Evolutionary conservation across 2,113 vertebrate genomes (phyloP), one percentile per base, ranked within the genome.

Genomic region (Romanogobio albipinnatus): DNA sequence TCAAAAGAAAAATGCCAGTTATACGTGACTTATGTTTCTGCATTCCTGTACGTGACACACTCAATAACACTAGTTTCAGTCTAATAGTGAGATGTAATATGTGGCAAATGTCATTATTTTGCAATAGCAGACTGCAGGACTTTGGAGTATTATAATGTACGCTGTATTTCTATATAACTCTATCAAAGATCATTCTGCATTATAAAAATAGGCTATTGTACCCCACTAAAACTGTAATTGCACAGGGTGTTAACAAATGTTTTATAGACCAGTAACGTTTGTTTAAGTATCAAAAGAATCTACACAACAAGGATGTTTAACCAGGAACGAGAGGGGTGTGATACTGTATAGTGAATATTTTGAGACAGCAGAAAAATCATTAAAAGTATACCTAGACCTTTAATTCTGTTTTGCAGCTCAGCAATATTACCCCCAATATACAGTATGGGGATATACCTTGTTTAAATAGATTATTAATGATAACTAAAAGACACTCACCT

Each of bases 401-500:
- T 11, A 43, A 71, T 58, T 49, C 3, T 45, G 33, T 73, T 71
- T 68, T 19, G 17, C 17, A 19, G 53, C 15, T 53, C 15, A 19
- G 49, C 49, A 15, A 51, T 15, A 51, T 51, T 1, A 15, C 49
- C 14, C 14, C 1, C 14, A 5, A 51, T 15, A 51, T 51, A 15
- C 49, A 15, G 14, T 24, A 39, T 66, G 15, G 33, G 6, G 39
- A 5, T 56, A 56, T 56, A 56, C 53, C 17, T 56, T 56, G 6
- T 22, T 8, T 53, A 17, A 53, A 53, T 15, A 53, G 51, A 19
- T 53, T 19, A 53, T 19, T 56, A 56, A 56, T 56, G 0, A 19
- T 47, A 10, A 10, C 4, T 22, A 26, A 33, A 49, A 66, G 2
- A 64, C 6, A 89, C 94, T 90, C 76, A 94, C 94, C 93, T 93